Conservation (phyloP, 2,888 invertebrate genomes). For the Pegoplata infirma region DNA sequence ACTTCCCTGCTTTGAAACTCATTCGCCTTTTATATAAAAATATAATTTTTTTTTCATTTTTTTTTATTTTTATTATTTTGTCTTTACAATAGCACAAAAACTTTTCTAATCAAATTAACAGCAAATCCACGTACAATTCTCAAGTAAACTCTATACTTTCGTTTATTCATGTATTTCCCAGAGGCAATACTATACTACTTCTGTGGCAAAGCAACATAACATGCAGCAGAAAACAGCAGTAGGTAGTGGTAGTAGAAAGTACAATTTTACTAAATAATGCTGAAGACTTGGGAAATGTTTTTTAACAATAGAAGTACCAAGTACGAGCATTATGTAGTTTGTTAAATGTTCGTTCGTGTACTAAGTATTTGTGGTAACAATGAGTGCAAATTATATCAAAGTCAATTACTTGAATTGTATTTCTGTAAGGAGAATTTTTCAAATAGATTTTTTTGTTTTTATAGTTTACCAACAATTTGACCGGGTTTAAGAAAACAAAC, state of each 20-base stretch:
- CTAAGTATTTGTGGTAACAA: constrained; percentile 57
- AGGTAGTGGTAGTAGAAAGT: neutral
- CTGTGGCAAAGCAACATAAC: constrained; percentile 61
- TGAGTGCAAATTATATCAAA: constrained; percentile 73
- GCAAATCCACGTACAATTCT: constrained; percentile 59
- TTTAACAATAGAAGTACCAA: neutral
- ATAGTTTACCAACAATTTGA: constrained; percentile 31
- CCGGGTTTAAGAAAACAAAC: constrained; percentile 13
- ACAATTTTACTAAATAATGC: constrained; percentile 13
- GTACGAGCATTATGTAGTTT: constrained; percentile 7
- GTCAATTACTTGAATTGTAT: constrained; percentile 68
- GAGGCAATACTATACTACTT: constrained; percentile 39
- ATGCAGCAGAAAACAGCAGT: too few species aligned
- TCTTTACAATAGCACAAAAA: constrained; percentile 58
- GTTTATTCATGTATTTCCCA: constrained; percentile 21
- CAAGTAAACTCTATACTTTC: constrained; percentile 33
- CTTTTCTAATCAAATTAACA: constrained; percentile 75
- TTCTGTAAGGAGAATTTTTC: neutral
- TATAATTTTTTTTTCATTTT: neutral
- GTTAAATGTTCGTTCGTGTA: constrained; percentile 25
- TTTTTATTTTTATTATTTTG: neutral
- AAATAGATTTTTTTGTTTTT: neutral
- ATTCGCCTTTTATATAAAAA: neutral
- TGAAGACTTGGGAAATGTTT: constrained; percentile 13
- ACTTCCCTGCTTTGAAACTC: too few species aligned